A percentile compares a stretch with the other conserved stretches of the same genome.
phyloP scores from a whole-genome alignment of 2,113 vertebrate species.

The Capra hircus region DNA sequence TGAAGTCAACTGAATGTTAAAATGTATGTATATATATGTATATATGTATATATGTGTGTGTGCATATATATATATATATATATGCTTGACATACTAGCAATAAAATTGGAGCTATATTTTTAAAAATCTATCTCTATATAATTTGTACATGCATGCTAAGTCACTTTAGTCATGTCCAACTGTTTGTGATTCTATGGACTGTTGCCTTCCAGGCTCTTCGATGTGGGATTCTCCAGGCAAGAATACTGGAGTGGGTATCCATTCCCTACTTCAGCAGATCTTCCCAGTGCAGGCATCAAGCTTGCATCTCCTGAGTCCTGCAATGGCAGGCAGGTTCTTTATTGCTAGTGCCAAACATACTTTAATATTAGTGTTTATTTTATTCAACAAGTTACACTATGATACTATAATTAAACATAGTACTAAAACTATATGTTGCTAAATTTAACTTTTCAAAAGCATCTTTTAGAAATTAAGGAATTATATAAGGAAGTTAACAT shows the following conservation, averaged over 20 bases:
- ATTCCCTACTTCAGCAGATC: not conserved
- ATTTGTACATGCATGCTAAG: not conserved
- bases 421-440: not conserved
- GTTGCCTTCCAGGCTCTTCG: not conserved
- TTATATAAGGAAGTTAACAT: not conserved
- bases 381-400: not conserved
- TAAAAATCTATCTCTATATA: not conserved
- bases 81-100: not conserved
- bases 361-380: not conserved
- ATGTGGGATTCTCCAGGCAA: not conserved
- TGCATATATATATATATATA: too few relatives aligned
- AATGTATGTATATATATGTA: not conserved
- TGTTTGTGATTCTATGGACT: not conserved
- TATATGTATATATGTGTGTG: rapidly evolving
- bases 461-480: not conserved
- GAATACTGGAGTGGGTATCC: not conserved
- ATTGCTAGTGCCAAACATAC: not conserved
- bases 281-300: rapidly evolving
- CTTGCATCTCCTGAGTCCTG: not conserved
- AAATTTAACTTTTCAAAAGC: not conserved
- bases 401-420: not conserved
- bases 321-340: not conserved
- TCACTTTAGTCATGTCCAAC: not conserved
- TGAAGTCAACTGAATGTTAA: not conserved
- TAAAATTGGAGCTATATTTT: not conserved